Evolutionary conservation across 1,140 invertebrate genomes (phyloP).

Genomic region (Anagrus nilaparvatae): DNA sequence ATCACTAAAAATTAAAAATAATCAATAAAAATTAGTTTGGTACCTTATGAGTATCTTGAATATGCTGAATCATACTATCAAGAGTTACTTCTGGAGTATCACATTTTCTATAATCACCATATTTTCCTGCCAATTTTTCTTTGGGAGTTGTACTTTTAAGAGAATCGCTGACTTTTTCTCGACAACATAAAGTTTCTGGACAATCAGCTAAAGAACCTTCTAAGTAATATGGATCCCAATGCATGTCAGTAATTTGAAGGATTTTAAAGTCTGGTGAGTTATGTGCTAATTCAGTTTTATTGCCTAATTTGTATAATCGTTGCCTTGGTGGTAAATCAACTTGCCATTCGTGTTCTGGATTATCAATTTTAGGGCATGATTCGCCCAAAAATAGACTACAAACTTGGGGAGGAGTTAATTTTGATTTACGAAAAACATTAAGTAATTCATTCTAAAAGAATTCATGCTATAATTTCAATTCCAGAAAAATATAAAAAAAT

Average conservation of each 20-base stretch:
- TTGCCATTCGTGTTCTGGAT: conserved; percentile 82
- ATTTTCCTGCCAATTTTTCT: conserved; percentile 68
- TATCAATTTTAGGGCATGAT: conserved; percentile 75
- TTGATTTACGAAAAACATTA: conserved; percentile 64
- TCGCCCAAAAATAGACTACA: conserved; percentile 86
- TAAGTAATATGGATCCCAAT: conserved; percentile 84
- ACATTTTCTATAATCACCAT: conserved; percentile 87
- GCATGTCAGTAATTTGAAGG: conserved; percentile 84
- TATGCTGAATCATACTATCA: conserved; percentile 84
- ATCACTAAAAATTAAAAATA: too few species aligned
- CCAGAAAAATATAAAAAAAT: too few species aligned
- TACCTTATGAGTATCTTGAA: conserved; percentile 69
- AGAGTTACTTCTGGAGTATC: conserved; percentile 83
- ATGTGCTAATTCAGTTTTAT: too few species aligned
- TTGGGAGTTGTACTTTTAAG: too few species aligned
- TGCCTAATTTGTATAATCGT: too few species aligned
- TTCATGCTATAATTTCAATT: too few species aligned
- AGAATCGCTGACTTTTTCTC: conserved; percentile 40
- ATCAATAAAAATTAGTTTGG: too few species aligned
- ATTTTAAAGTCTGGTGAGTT: conserved; percentile 76
- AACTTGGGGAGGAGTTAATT: conserved; percentile 72
- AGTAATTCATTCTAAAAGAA: too few species aligned
- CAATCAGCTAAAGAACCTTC: conserved; percentile 75
- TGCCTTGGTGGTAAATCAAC: conserved; percentile 74
- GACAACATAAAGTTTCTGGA: too few species aligned